A percentile compares a stretch with the other conserved stretches of the same genome.
Evolutionary conservation across 92 coral and sea anemone species (phyloP).

Genomic region (Chrysogorgia sp.): DNA sequence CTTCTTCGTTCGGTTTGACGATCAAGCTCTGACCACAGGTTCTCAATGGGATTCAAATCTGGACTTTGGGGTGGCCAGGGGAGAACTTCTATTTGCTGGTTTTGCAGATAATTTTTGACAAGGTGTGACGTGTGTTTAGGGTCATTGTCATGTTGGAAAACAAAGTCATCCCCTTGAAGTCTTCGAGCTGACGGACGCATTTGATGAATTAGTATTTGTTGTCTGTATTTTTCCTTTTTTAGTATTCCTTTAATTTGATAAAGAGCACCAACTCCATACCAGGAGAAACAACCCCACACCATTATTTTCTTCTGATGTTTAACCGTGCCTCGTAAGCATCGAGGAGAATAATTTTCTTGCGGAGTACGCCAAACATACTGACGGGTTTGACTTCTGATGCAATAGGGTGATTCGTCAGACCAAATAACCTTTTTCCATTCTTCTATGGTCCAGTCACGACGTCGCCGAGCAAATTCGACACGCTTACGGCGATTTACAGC

Average conservation of each 20-base stretch:
- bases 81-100: conserved; percentile 13
- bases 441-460: background rate
- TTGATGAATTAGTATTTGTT: conserved; percentile 27
- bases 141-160: conserved; percentile 32
- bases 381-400: background rate
- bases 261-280: conserved; percentile 11
- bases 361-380: conserved; percentile 13
- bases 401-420: background rate
- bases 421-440: conserved; percentile 7
- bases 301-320: background rate
- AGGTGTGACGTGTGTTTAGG: conserved; percentile 20
- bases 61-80: conserved; percentile 20
- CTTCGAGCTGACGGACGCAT: conserved; percentile 28
- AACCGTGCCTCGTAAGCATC: background rate
- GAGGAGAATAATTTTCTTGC: conserved; percentile 1
- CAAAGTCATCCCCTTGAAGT: conserved; percentile 5
- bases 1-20: background rate
- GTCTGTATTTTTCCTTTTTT: conserved; percentile 4
- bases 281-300: conserved; percentile 30
- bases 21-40: conserved; percentile 21
- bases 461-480: conserved; percentile 1
- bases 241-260: conserved; percentile 23
- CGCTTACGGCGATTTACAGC: background rate
- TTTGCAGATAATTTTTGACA: conserved; percentile 12
- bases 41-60: conserved; percentile 18